Base-by-base conservation (phyloP, 2,797 vertebrate genomes). In the Semaprochilodus insignis region DNA sequence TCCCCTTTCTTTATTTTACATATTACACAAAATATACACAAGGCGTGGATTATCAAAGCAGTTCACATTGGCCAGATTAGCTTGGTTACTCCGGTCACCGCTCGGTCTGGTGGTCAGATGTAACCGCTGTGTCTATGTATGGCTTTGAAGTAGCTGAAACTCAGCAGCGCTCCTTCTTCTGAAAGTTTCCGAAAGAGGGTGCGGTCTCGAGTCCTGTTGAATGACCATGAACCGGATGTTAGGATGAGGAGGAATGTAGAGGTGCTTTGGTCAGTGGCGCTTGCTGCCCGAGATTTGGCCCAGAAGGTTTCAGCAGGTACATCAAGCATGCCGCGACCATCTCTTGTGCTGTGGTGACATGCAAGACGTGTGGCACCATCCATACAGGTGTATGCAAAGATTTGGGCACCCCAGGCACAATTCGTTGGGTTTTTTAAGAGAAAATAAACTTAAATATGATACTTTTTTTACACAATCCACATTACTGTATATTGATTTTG, bases 1-100 rank as follows among this genome's bases (percentile, higher is more conserved):
- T 93, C 83, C 91, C 31, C 23, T 59, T 21, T 75, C 34, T 59
- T 59, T 79, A 92, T 89, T 94, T 91, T 90, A 94, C 92, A 95
- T 97, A 96, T 96, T 97, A 98, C 97, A 97, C 96, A 98, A 95
- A 97, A 97, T 98, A 96, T 97, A 97, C 93, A 97, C 94, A 96
- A 96, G 96, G 95, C 94, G 94, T 94, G 91, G 90, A 95, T 92
- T 91, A 91, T 94, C 95, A 96, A 93, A 96, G 95, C 96, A 96
- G 92, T 96, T 96, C 92, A 94, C 96, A 95, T 91, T 89, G 92
- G 88, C 86, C 86, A 36, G 34, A 77, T 78, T 51, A 87, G 92
- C 91, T 36, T 90, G 93, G 94, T 93, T 92, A 92, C 94, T 91
- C 93, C 90, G 96, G 59, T n/a, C 76, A 51, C 51, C 82, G n/a